Evolutionary conservation across 2,797 vertebrate genomes (phyloP).

Genomic region (Notolepis coatsorum): DNA sequence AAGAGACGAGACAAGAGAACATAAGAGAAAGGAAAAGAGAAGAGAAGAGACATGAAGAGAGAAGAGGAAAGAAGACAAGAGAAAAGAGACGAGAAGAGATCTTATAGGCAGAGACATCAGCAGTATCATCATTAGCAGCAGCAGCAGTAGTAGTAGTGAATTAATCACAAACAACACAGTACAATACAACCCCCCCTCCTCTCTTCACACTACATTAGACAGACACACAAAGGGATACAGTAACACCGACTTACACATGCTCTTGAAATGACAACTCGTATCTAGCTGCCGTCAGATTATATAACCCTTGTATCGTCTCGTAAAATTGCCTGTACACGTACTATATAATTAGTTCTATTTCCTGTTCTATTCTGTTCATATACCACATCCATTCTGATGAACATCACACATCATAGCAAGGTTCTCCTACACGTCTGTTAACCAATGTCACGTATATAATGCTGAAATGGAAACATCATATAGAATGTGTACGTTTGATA

Average conservation of each 20-base stretch:
- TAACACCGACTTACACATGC: background rate
- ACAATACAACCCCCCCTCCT: background rate
- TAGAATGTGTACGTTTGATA: no score
- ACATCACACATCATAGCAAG: no score
- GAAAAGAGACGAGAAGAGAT: background rate
- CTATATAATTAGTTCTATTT: no score
- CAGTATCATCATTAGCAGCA: no score
- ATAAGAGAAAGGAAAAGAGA: background rate
- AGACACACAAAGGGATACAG: background rate
- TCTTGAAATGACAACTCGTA: background rate
- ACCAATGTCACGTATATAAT: no score
- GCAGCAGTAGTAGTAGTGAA: constrained; percentile 9
- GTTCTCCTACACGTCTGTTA: no score
- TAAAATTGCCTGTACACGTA: no score
- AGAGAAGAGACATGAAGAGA: constrained; percentile 33
- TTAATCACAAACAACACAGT: background rate
- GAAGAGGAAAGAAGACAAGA: constrained; percentile 27
- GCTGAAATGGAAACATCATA: no score
- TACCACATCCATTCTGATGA: background rate
- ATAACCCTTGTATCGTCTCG: no score
- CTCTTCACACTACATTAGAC: background rate
- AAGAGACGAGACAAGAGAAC: background rate
- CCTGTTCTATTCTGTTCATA: background rate
- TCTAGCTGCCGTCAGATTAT: background rate
- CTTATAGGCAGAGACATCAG: background rate